Conservation (phyloP, 1,140 invertebrate genomes). For the Rhyacophila brunnea region DNA sequence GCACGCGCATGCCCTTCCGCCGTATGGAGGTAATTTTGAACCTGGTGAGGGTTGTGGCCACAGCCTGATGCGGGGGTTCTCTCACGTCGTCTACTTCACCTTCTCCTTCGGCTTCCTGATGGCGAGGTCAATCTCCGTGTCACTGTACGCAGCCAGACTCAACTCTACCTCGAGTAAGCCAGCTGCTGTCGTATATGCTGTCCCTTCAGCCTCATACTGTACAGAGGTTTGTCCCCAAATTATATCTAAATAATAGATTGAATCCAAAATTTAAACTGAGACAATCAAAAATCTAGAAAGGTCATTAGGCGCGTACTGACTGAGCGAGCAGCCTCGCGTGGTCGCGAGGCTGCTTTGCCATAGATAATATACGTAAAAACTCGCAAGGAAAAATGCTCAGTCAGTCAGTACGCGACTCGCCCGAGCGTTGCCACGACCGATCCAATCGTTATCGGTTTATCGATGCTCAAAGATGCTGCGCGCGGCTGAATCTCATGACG, state of each 20-base stretch:
- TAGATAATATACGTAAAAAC: no score
- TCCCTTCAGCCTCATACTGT: conserved; percentile 61
- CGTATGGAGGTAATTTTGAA: background rate
- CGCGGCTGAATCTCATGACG: no score
- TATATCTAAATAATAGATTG: background rate
- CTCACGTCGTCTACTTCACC: conserved; percentile 60
- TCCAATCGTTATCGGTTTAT: no score
- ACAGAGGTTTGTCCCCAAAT: conserved; percentile 63
- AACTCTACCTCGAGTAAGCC: conserved; percentile 62
- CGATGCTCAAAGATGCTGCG: no score
- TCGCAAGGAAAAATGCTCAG: no score
- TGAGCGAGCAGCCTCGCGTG: no score
- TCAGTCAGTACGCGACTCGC: no score
- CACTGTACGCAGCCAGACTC: conserved; percentile 63
- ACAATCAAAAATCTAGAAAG: no score
- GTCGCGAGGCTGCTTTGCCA: no score
- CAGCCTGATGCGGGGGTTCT: background rate
- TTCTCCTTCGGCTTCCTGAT: conserved; percentile 67
- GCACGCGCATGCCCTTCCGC: background rate
- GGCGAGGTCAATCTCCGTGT: conserved; percentile 60
- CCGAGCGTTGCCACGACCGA: no score
- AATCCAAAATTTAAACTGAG: background rate
- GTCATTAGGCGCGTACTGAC: no score
- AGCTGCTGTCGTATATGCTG: conserved; percentile 60
- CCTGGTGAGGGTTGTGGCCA: background rate